A percentile compares a stretch with the other conserved stretches of the same genome.
These are phyloP conservation scores for Mus spretus DNA, from an alignment of 2,797 vertebrate species.

Conservation along the genomic window DNA sequence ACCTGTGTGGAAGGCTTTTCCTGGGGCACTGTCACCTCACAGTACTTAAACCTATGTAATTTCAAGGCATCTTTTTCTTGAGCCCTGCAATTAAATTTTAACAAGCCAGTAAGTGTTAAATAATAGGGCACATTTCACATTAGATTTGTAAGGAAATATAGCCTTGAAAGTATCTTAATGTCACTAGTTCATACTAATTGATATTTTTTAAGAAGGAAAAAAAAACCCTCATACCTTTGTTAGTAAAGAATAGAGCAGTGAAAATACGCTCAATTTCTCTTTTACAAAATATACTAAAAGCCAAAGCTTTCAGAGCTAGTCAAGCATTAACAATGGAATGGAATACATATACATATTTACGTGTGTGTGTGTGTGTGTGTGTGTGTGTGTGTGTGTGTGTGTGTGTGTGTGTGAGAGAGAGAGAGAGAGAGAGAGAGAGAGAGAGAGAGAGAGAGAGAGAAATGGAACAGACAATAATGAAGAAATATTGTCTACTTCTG, in stretches of 20 bases:
- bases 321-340: conserved; percentile 63
- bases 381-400: background rate
- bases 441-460: background rate
- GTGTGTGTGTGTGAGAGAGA: too few species aligned
- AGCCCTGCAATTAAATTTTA: conserved; percentile 61
- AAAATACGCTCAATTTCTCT: conserved; percentile 67
- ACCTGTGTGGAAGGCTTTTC: background rate
- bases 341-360: conserved; percentile 50
- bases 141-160: conserved; percentile 66
- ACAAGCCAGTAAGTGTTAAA: conserved; percentile 62
- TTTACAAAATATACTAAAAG: conserved; percentile 60
- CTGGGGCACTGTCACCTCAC: background rate
- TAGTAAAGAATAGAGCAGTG: conserved; percentile 63
- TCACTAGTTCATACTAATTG: conserved; percentile 62
- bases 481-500: conserved; percentile 76
- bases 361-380: too few species aligned
- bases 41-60: background rate
- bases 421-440: too few species aligned
- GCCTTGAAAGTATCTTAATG: conserved; percentile 47
- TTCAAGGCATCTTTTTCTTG: conserved; percentile 67
- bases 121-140: conserved; percentile 47
- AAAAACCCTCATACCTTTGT: background rate
- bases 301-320: conserved; percentile 66
- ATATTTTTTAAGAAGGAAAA: conserved; percentile 59
- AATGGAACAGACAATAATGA: conserved; percentile 72